Evolutionary conservation across 2,113 vertebrate genomes (phyloP), one percentile per base, ranked within the genome.

Genomic region (Ibidorhyncha struthersii): DNA sequence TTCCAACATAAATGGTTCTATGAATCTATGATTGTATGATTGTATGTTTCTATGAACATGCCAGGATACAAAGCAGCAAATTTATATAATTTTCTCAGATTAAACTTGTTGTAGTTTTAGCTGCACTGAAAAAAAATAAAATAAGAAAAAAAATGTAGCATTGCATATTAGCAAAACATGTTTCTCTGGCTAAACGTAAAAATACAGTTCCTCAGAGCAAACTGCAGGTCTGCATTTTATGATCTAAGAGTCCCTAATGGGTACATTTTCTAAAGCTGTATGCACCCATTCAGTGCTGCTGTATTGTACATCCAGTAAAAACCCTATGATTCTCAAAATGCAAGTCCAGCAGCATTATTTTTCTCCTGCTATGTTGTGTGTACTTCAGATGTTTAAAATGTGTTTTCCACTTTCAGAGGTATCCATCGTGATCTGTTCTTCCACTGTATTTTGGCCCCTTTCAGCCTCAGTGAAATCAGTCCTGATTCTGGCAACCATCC

Each of bases 41-140:
- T 29, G 9, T 53, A 53, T 30, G 9, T 30, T 30, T 30, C 53
- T 30, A 30, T 30, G 16, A 55, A 55, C 29, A 40, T 16, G 53
- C 59, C 59, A 89, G 66, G 43, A 50, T 78, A 82, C 29, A 78
- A 27, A 78, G 59, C 47, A 56, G n/a, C 40, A 73, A 58, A 65
- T 91, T 82, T 82, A 49, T 56, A n/a, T 53, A 38, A 55, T 65
- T 93, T 90, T 69, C 62, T 93, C 36, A 41, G 62, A 34, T 92
- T 80, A 87, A 80, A 56, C 9, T 61, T 40, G 34, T 41, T 52
- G 29, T 62, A 76, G 47, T 26, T 69, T 81, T 1, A 9, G n/a
- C 55, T 55, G 38, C 7, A 25, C 5, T 16, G 17, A 32, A 34
- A 22, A 34, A 15, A 23, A 14, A 7, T 1, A 9, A 30, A 30